Evolutionary conservation across 2,797 vertebrate genomes (phyloP), one percentile per base, ranked within the genome.

Genomic region (Bufotes viridis): DNA sequence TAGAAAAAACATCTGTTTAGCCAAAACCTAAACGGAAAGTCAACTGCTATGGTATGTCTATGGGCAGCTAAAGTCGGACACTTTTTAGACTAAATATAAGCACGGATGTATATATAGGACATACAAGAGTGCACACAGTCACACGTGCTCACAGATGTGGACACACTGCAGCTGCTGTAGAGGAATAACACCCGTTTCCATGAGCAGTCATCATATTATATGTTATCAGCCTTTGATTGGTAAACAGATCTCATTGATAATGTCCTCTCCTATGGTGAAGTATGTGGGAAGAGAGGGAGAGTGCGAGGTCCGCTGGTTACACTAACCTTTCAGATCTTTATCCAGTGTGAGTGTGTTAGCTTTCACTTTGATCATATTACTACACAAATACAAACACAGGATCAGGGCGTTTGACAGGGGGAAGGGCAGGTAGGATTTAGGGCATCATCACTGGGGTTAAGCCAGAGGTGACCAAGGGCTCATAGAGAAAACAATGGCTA

Each of bases 331-430:
- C 0, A 0, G 42, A 72, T 78, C 82, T 49, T 81, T 79, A 88
- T 90, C 42, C 60, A 79, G 2, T 7, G 57, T 78, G 69, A 67
- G 70, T 61, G 4, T 79, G 82, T 89, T 81, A 0, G 3, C 7
- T 86, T 91, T 90, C 88, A 1, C 89, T 91, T 90, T 87, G 87
- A 92, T 88, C 75, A 0, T 42, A 1, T 22, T 70, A 34, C 17
- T 2, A 81, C 70, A 61, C 78, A 58, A 69, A 90, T 69, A 87
- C 89, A 89, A 89, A 89, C 74, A 86, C 18, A 69, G 83, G 70
- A 82, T 89, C 78, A 58, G 79, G 12, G 65, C 57, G 85, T 67
- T 13, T 13, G 53, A 67, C 60, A 58, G 84, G 76, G 70, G 87
- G 78, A 65, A 86, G 70, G 74, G 74, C 20, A 20, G n/a, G 7